phyloP scores from a whole-genome alignment of 37 sponge, comb jelly and placozoan species.

The Ianthella basta region DNA sequence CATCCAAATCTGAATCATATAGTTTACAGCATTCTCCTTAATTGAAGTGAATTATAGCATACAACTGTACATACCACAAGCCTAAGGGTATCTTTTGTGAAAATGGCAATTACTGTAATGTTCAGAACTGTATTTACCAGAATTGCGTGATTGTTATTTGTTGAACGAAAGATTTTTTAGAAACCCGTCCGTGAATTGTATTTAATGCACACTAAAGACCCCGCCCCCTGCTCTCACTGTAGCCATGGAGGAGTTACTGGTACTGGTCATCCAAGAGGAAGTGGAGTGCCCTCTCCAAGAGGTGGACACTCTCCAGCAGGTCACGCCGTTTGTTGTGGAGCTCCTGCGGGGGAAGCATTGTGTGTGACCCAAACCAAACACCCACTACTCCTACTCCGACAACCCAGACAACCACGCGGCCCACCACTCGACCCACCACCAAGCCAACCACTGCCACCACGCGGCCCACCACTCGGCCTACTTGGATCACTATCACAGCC shows the following conservation, averaged over 20 bases:
- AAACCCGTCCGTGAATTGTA: no score
- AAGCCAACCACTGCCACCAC: neutral
- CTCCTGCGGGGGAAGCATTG: conserved; percentile 28
- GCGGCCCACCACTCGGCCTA: neutral
- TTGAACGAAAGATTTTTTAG: no score
- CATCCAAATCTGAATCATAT: no score
- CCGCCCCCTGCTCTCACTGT: neutral
- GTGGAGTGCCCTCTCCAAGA: conserved; percentile 38
- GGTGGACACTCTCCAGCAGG: neutral
- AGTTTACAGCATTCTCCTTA: no score
- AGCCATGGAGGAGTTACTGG: conserved; percentile 32
- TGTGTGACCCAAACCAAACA: conserved; percentile 1
- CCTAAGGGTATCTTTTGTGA: no score
- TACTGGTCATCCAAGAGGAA: conserved; percentile 28
- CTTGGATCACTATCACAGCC: neutral
- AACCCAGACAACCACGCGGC: neutral
- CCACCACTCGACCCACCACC: conserved; percentile 1
- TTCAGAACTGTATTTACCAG: no score
- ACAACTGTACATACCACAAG: no score
- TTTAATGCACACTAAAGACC: no score
- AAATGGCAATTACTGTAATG: no score
- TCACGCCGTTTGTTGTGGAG: conserved; percentile 1
- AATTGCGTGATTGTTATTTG: no score
- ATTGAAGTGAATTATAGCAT: no score
- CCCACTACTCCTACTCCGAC: neutral